Conservation (phyloP, 1,140 invertebrate genomes). For the Drosophila tani region DNA sequence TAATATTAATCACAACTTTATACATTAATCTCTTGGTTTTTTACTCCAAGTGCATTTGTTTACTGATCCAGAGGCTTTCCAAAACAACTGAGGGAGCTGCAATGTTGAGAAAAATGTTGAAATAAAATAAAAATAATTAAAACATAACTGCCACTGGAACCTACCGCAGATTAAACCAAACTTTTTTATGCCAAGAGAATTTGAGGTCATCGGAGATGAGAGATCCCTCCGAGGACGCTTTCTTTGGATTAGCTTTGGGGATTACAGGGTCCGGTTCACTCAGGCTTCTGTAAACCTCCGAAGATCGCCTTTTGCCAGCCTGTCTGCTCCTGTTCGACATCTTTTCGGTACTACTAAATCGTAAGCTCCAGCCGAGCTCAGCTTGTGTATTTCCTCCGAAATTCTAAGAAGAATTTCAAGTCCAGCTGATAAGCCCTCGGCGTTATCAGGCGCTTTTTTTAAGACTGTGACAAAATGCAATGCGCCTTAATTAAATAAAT, state of each 20-base stretch:
- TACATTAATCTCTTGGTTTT: background rate
- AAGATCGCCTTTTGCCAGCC: constrained; percentile 1
- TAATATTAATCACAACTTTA: background rate
- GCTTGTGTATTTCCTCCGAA: background rate
- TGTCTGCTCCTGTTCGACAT: constrained; percentile 15
- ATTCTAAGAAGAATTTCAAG: background rate
- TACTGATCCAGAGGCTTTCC: background rate
- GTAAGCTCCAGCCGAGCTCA: background rate
- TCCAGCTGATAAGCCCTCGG: constrained; percentile 16
- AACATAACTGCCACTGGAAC: background rate
- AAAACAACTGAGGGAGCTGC: constrained; percentile 5
- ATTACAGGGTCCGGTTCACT: background rate
- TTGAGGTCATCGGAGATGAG: background rate
- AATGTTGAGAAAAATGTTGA: background rate
- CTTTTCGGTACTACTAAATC: constrained; percentile 1
- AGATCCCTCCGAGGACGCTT: background rate
- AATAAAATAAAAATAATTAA: background rate
- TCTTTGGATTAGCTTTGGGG: background rate
- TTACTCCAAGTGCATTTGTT: background rate
- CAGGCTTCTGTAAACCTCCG: constrained; percentile 26
- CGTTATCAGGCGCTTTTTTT: constrained; percentile 5
- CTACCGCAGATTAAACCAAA: constrained; percentile 19
- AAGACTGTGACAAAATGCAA: background rate
- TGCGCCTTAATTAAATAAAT: background rate
- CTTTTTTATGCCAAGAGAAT: constrained; percentile 9